These are phyloP conservation scores for Tribolium freemani DNA, from an alignment of 2,888 invertebrate genomes.

Conservation along the genomic window DNA sequence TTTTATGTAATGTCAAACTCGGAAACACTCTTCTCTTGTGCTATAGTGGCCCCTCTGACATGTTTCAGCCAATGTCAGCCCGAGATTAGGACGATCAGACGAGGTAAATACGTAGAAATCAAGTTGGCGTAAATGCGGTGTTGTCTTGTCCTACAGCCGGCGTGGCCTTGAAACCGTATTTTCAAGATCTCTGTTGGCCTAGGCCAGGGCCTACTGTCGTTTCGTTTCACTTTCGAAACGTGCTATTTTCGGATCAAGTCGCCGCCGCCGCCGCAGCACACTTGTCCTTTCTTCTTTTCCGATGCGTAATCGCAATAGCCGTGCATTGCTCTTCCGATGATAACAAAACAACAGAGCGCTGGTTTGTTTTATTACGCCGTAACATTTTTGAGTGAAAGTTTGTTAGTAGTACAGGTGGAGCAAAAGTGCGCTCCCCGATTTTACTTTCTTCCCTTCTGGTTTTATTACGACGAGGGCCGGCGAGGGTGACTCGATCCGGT, in stretches of 20 bases:
- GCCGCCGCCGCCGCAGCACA: background rate
- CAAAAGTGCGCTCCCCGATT: background rate
- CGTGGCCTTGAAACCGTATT: conserved; percentile 59
- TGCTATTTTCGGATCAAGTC: background rate
- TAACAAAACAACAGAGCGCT: background rate
- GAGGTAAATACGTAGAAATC: conserved; percentile 49
- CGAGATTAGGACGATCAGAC: conserved; percentile 45
- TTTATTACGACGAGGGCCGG: background rate
- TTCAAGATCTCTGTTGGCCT: conserved; percentile 54
- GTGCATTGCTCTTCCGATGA: conserved; percentile 19
- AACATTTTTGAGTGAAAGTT: conserved; percentile 1
- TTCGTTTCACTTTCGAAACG: conserved; percentile 5
- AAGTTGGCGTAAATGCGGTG: conserved; percentile 16
- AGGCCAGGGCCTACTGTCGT: conserved; percentile 47
- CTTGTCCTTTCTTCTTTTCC: background rate
- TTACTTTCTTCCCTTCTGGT: background rate
- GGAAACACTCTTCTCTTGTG: conserved; percentile 43
- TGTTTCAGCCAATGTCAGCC: conserved; percentile 48
- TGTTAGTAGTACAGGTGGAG: background rate
- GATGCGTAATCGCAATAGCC: conserved; percentile 17
- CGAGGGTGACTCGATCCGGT: background rate
- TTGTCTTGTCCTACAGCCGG: conserved; percentile 52
- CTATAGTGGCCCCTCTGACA: conserved; percentile 39
- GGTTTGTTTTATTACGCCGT: conserved; percentile 18
- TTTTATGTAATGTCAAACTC: conserved; percentile 49